These are phyloP conservation scores for Pseudonaja textilis DNA, from an alignment of 2,113 vertebrate genomes.

Conservation along the genomic window DNA sequence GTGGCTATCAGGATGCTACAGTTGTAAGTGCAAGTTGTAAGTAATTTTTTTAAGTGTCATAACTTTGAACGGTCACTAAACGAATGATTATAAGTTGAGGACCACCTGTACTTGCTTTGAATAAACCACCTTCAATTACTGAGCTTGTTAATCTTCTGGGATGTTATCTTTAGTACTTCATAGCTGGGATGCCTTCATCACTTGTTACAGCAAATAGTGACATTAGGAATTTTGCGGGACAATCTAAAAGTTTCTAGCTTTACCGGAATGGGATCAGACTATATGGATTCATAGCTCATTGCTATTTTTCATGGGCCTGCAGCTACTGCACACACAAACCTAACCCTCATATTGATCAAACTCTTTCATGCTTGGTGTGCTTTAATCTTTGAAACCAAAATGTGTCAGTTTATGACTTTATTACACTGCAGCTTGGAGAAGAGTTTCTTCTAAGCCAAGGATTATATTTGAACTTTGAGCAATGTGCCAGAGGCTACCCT, in stretches of 20 bases:
- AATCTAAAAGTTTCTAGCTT: not conserved
- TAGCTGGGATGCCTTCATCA: not conserved
- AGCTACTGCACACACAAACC: not conserved
- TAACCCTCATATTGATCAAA: not conserved
- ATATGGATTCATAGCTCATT: not conserved
- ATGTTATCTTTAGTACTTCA: not conserved
- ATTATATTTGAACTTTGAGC: not conserved
- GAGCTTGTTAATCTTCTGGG: not conserved
- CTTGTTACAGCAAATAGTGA: not conserved
- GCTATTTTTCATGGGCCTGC: not conserved
- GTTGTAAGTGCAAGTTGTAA: not conserved
- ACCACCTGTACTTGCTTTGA: not conserved
- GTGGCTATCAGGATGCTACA: not conserved
- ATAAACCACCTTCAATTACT: not conserved
- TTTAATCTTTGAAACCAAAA: not conserved
- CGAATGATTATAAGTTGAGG: no score
- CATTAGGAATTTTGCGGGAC: not conserved
- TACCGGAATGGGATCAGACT: not conserved
- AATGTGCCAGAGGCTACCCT: not conserved
- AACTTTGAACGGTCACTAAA: no score
- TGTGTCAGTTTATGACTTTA: not conserved
- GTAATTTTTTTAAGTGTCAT: no score
- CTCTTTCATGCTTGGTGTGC: not conserved
- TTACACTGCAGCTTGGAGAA: not conserved
- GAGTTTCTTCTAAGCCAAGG: not conserved